These are phyloP conservation scores for Theocolax elegans DNA, from an alignment of 1,140 invertebrate genomes.

Conservation along the genomic window DNA sequence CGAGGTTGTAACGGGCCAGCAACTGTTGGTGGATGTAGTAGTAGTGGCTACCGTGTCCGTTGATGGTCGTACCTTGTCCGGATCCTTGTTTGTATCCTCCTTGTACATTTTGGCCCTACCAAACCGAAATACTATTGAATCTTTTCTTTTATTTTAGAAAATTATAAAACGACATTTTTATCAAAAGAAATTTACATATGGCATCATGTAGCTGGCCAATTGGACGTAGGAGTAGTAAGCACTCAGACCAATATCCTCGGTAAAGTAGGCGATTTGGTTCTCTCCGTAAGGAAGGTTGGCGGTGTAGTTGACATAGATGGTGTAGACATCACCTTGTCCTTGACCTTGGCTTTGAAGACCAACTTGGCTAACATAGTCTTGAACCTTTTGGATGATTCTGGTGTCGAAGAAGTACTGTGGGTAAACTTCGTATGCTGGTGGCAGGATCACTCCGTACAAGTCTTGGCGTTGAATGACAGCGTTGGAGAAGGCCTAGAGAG, in stretches of 20 bases:
- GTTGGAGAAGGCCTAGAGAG: slow-evolving; percentile 53
- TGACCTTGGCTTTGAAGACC: slow-evolving; percentile 26
- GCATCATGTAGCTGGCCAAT: slow-evolving; percentile 68
- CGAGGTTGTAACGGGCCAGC: slow-evolving; percentile 66
- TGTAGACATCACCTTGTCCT: slow-evolving; percentile 45
- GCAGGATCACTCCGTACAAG: slow-evolving; percentile 61
- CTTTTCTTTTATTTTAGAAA: too few species aligned
- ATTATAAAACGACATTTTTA: too few species aligned
- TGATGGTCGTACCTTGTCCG: slow-evolving; percentile 58
- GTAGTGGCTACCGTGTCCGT: slow-evolving; percentile 60
- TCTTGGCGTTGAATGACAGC: slow-evolving; percentile 63
- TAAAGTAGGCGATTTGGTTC: slow-evolving; percentile 76
- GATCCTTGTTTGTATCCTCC: slow-evolving; percentile 55
- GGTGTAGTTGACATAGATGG: slow-evolving; percentile 69
- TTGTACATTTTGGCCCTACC: neutral
- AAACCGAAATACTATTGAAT: too few species aligned
- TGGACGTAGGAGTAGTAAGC: slow-evolving; percentile 76
- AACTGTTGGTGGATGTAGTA: slow-evolving; percentile 69
- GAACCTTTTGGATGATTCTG: slow-evolving; percentile 63
- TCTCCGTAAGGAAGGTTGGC: slow-evolving; percentile 69
- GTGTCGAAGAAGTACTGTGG: slow-evolving; percentile 67
- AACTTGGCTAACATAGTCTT: slow-evolving; percentile 58
- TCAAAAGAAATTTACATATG: slow-evolving; percentile 54
- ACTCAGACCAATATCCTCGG: slow-evolving; percentile 78
- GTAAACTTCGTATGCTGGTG: slow-evolving; percentile 67